Percentiles rank a stretch among this genome's conserved stretches.
Evolutionary conservation across 1,140 invertebrate species (phyloP).

Genomic region (Antheraea pernyi): DNA sequence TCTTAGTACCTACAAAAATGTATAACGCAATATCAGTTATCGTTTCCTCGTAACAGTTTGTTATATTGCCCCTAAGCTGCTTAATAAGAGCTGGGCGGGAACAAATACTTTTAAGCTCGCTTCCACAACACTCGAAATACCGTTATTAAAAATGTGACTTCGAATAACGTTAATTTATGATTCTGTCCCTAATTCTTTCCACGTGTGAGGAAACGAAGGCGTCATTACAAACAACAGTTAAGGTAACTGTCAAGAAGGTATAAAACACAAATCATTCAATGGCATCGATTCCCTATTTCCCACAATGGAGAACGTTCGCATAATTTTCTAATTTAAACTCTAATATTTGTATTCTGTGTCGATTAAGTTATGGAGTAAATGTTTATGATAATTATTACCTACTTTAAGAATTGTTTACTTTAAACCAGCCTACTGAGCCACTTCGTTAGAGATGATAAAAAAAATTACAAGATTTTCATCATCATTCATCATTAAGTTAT

Average conservation of each 20-base stretch:
- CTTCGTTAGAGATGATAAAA: too few relatives aligned
- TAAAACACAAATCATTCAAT: conserved; percentile 5
- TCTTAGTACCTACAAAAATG: too few relatives aligned
- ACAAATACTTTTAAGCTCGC: not conserved
- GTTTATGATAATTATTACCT: too few relatives aligned
- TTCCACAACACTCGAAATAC: not conserved
- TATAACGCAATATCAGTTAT: too few relatives aligned
- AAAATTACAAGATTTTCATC: too few relatives aligned
- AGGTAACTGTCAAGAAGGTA: conserved; percentile 10
- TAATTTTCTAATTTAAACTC: conserved; percentile 28
- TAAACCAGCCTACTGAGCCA: too few relatives aligned
- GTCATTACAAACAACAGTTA: conserved; percentile 12
- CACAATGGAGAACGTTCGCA: conserved; percentile 15
- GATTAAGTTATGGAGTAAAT: conserved; percentile 10
- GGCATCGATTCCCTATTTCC: not conserved
- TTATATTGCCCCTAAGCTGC: not conserved
- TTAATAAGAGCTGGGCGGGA: not conserved
- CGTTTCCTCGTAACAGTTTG: not conserved
- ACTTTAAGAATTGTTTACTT: too few relatives aligned
- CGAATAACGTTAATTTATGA: not conserved
- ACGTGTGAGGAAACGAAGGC: conserved; percentile 8
- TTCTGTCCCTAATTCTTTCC: conserved; percentile 6
- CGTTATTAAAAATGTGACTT: not conserved
- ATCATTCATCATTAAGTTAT: too few relatives aligned
- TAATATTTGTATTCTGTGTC: conserved; percentile 21